phyloP scores from a whole-genome alignment of 2,888 invertebrate species.

The Mystacides longicornis region DNA sequence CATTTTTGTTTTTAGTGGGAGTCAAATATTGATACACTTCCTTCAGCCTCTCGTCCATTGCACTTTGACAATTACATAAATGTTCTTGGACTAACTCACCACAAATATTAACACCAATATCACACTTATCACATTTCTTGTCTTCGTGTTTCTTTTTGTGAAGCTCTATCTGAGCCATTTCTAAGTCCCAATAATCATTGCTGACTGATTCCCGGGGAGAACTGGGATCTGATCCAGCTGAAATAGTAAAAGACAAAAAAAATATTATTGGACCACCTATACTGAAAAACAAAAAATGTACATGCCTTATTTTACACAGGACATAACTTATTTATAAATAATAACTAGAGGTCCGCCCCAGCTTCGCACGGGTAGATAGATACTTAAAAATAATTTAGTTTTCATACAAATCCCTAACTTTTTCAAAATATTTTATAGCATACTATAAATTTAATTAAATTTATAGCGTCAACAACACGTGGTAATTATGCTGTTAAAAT shows the following conservation, averaged over 20 bases:
- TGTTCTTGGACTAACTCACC: conserved; percentile 6
- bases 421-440: too few species aligned
- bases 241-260: conserved; percentile 4
- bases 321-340: too few species aligned
- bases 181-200: conserved; percentile 12
- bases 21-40: conserved; percentile 20
- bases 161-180: conserved; percentile 11
- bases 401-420: too few species aligned
- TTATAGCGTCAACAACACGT: too few species aligned
- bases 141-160: background rate
- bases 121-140: background rate
- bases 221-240: conserved; percentile 14
- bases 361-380: too few species aligned
- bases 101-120: conserved; percentile 4
- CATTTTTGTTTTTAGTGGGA: conserved; percentile 18
- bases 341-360: too few species aligned
- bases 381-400: too few species aligned
- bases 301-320: too few species aligned
- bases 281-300: too few species aligned
- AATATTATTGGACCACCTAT: background rate
- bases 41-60: conserved; percentile 14
- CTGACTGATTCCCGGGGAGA: conserved; percentile 1
- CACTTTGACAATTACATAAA: conserved; percentile 20
- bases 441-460: too few species aligned
- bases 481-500: too few species aligned